phyloP scores from a whole-genome alignment of 1,140 invertebrate genomes.

The Drosophila repletoides region DNA sequence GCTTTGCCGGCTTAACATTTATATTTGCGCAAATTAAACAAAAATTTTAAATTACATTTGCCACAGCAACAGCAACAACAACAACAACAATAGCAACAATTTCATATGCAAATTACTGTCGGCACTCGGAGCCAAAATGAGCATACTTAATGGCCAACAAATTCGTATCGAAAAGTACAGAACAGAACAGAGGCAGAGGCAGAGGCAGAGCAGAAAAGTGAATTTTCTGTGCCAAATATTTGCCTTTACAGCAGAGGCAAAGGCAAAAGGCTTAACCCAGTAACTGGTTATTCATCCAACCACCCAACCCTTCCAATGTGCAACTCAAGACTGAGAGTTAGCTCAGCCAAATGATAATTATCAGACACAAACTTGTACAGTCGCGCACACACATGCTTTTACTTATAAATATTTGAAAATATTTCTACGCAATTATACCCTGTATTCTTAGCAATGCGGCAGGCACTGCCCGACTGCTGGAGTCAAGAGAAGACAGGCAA shows the following conservation, averaged over 20 bases:
- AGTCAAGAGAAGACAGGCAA: no score
- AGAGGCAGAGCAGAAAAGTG: constrained; percentile 45
- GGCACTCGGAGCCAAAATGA: constrained; percentile 48
- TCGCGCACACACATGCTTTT: constrained; percentile 21
- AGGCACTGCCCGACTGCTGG: no score
- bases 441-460: no score
- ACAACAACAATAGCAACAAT: constrained; percentile 46
- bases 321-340: constrained; percentile 24
- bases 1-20: constrained; percentile 51
- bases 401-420: constrained; percentile 64
- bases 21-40: constrained; percentile 60
- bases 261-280: constrained; percentile 25
- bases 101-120: constrained; percentile 71
- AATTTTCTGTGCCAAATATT: constrained; percentile 58
- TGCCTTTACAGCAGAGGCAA: constrained; percentile 15
- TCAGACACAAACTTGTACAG: constrained; percentile 30
- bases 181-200: background rate
- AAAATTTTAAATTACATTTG: constrained; percentile 74
- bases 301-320: background rate
- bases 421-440: constrained; percentile 52
- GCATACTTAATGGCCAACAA: constrained; percentile 72
- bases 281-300: background rate
- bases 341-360: constrained; percentile 72
- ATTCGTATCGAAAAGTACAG: constrained; percentile 60
- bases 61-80: constrained; percentile 42